Conservation (phyloP, 2,888 invertebrate genomes). For the Leucoma salicis region DNA sequence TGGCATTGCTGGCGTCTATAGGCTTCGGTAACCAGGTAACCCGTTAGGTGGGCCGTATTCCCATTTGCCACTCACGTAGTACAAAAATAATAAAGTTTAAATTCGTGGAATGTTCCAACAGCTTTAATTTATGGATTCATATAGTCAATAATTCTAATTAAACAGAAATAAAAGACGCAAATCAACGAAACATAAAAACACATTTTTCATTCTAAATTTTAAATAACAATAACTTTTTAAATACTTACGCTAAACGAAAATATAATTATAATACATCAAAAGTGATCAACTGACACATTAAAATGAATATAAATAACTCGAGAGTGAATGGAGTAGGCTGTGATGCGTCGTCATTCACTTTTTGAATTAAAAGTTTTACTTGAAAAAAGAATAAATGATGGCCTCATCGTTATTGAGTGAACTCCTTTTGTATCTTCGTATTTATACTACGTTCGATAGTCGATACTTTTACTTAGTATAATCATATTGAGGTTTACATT, state of each 20-base stretch:
- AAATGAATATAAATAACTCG: constrained; percentile 22
- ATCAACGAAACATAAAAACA: constrained; percentile 4
- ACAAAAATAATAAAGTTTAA: no score
- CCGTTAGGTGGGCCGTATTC: no score
- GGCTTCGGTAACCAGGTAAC: no score
- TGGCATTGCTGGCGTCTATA: no score
- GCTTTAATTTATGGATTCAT: no score
- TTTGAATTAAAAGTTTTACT: constrained; percentile 29
- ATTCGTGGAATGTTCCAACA: no score
- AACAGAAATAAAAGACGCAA: constrained; percentile 4
- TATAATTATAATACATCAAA: constrained; percentile 29
- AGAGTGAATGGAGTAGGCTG: constrained; percentile 28
- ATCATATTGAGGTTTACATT: no score
- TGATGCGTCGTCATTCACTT: constrained; percentile 23
- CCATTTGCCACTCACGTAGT: no score
- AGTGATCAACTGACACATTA: constrained; percentile 36
- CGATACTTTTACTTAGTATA: no score
- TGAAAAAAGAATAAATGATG: constrained; percentile 22
- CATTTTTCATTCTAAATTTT: constrained; percentile 1
- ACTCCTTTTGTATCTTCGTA: constrained; percentile 14
- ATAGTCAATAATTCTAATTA: not conserved
- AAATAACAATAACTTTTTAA: constrained; percentile 11
- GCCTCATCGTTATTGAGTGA: constrained; percentile 14
- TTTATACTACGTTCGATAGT: no score
- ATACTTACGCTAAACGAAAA: constrained; percentile 3